Evolutionary conservation across 2,888 invertebrate species (phyloP).

Genomic region (Conomelus anceps): DNA sequence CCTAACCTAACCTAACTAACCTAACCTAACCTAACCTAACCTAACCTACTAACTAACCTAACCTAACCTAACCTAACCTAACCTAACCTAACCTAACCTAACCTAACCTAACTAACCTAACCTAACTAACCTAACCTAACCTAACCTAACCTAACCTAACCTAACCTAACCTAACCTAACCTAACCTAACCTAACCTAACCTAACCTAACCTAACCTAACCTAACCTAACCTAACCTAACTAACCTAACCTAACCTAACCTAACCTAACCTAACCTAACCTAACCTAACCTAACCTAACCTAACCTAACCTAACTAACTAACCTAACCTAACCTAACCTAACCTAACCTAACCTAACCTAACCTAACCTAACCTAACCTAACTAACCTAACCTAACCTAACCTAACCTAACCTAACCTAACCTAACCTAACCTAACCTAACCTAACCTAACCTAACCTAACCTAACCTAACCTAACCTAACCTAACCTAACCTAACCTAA

Average conservation of each 20-base stretch:
- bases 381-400: constrained; percentile 15
- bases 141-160: constrained; percentile 25
- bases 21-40: constrained; percentile 8
- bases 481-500: constrained; percentile 1
- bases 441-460: constrained; percentile 28
- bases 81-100: constrained; percentile 25
- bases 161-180: constrained; percentile 21
- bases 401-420: constrained; percentile 14
- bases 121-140: constrained; percentile 25
- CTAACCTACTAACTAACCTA: constrained; percentile 11
- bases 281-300: too few relatives aligned
- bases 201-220: constrained; percentile 16
- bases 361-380: constrained; percentile 13
- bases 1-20: background rate
- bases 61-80: constrained; percentile 25
- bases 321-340: constrained; percentile 21
- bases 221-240: constrained; percentile 28
- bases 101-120: constrained; percentile 25
- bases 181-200: constrained; percentile 6
- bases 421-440: constrained; percentile 13
- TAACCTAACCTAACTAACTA: constrained; percentile 22
- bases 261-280: too few relatives aligned
- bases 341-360: constrained; percentile 17
- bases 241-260: too few relatives aligned
- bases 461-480: constrained; percentile 9